These are phyloP conservation scores for Onychostruthus taczanowskii DNA, from an alignment of 2,113 vertebrate genomes.

Conservation along the genomic window DNA sequence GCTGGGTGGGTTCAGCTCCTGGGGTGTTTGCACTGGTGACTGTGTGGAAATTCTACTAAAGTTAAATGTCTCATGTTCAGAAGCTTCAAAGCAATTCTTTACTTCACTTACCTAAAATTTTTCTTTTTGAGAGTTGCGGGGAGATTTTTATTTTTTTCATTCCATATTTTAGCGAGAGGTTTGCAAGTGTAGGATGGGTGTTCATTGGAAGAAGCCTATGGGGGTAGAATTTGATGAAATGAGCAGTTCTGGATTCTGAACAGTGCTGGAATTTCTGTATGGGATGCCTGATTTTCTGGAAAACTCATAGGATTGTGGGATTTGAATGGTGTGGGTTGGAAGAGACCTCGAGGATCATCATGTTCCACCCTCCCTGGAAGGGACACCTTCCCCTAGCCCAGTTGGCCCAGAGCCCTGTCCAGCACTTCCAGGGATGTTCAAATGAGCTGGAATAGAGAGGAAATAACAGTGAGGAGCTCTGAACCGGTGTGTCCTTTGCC, in stretches of 20 bases:
- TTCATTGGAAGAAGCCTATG: not conserved
- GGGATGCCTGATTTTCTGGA: not conserved
- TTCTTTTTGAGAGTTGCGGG: rapidly evolving
- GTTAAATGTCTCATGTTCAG: rapidly evolving
- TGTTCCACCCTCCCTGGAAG: not conserved
- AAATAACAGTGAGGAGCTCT: not conserved
- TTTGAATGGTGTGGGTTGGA: not conserved
- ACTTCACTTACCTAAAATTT: rapidly evolving
- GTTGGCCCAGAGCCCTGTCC: not conserved
- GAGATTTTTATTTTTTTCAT: not conserved
- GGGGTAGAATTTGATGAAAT: rapidly evolving
- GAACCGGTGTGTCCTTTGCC: rapidly evolving
- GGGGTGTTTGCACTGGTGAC: not conserved
- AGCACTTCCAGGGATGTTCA: not conserved
- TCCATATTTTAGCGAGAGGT: rapidly evolving
- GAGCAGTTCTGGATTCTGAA: not conserved
- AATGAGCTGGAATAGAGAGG: rapidly evolving
- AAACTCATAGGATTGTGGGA: not conserved
- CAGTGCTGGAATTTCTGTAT: rapidly evolving
- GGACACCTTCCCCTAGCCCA: not conserved
- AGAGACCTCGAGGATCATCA: rapidly evolving
- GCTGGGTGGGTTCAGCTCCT: rapidly evolving
- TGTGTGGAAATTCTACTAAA: rapidly evolving
- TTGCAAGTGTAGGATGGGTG: not conserved
- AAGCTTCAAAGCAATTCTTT: not conserved